Evolutionary conservation across 2,797 vertebrate genomes (phyloP).

Genomic region (Sternarchorhynchus goeldii): DNA sequence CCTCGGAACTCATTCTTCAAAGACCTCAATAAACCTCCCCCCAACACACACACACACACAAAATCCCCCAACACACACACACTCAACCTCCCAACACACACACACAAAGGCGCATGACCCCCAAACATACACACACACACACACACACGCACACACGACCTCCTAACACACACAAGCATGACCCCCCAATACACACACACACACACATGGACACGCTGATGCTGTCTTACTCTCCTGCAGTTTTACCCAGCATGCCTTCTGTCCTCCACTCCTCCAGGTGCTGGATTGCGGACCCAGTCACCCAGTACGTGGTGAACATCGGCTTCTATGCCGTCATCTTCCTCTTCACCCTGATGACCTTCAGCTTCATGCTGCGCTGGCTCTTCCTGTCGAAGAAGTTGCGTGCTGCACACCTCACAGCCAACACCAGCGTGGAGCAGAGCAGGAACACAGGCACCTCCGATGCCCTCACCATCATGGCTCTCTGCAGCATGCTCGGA

Average conservation of each 20-base stretch:
- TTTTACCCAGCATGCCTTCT: not conserved
- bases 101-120: no score
- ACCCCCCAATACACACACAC: not conserved
- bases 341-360: slow-evolving; percentile 67
- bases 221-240: not conserved
- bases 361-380: slow-evolving; percentile 62
- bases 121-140: not conserved
- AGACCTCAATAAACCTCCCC: not conserved
- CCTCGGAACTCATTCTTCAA: not conserved
- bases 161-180: no score
- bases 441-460: not conserved
- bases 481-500: slow-evolving; percentile 70
- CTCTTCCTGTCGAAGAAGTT: slow-evolving; percentile 51
- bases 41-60: not conserved
- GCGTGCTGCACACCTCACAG: no score
- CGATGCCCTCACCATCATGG: slow-evolving; percentile 56
- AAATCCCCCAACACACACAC: not conserved
- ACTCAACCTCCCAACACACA: not conserved
- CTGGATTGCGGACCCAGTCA: slow-evolving; percentile 65
- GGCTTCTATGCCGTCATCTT: slow-evolving; percentile 70
- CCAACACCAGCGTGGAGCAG: not conserved
- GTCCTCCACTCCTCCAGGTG: slow-evolving; percentile 57
- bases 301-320: slow-evolving; percentile 69
- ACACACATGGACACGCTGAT: not conserved
- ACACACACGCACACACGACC: no score